A percentile compares a stretch with the other conserved stretches of the same genome.
Conservation (phyloP, 2,888 invertebrate genomes). For the Apocheima hispidaria region DNA sequence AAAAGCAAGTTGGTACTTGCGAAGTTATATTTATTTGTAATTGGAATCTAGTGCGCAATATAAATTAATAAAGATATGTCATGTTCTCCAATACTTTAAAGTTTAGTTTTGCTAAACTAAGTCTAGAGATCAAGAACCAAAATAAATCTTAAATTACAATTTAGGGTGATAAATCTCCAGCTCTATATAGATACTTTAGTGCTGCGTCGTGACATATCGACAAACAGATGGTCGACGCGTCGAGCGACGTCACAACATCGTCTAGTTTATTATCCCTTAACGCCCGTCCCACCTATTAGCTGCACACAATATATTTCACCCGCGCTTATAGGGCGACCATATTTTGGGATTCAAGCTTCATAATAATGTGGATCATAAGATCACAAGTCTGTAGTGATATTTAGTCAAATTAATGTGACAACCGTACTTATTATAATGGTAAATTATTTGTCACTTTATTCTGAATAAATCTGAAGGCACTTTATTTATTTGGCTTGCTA, state of each 20-base stretch:
- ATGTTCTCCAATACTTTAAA: no score
- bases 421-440: constrained; percentile 29
- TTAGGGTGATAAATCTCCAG: constrained; percentile 41
- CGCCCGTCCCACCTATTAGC: constrained; percentile 84
- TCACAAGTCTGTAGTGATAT: constrained; percentile 35
- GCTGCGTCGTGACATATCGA: constrained; percentile 81
- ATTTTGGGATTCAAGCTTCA: constrained; percentile 50
- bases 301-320: constrained; percentile 81
- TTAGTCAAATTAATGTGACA: constrained; percentile 40
- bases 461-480: constrained; percentile 14
- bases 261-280: constrained; percentile 85
- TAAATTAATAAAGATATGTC: no score
- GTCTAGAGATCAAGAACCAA: constrained; percentile 1
- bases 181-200: constrained; percentile 66
- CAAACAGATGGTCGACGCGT: constrained; percentile 80
- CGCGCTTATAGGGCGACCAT: constrained; percentile 63
- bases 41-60: no score
- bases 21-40: no score
- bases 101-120: background rate
- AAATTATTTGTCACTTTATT: constrained; percentile 37
- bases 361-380: constrained; percentile 40
- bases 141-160: constrained; percentile 13
- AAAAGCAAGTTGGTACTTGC: no score
- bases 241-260: constrained; percentile 80
- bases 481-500: constrained; percentile 23